A percentile compares a stretch with the other conserved stretches of the same genome.
These are phyloP conservation scores for Brachionus calyciflorus DNA, from an alignment of 1,140 invertebrate species.

Conservation along the genomic window DNA sequence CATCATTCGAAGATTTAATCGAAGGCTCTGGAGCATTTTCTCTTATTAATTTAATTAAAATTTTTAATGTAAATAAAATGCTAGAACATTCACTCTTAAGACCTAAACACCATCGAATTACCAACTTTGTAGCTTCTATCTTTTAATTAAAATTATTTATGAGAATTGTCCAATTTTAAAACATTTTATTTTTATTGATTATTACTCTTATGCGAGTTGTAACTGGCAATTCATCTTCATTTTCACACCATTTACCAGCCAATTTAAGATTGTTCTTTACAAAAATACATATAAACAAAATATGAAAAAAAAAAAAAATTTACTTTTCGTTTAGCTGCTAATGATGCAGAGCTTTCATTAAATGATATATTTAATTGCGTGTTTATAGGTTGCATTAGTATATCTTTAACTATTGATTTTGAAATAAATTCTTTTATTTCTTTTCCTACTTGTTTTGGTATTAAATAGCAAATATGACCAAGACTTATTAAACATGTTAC, in stretches of 20 bases:
- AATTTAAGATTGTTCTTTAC: conserved; percentile 32
- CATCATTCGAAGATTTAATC: conserved; percentile 55
- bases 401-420: conserved; percentile 88
- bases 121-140: conserved; percentile 85
- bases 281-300: background rate
- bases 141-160: conserved; percentile 49
- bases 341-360: background rate
- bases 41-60: conserved; percentile 81
- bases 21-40: conserved; percentile 79
- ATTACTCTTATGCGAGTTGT: conserved; percentile 83
- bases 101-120: conserved; percentile 89
- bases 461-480: conserved; percentile 83
- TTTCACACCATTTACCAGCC: conserved; percentile 74
- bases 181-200: background rate
- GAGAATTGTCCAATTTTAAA: background rate
- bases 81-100: conserved; percentile 76
- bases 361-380: conserved; percentile 36
- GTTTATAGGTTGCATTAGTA: conserved; percentile 76
- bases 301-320: background rate
- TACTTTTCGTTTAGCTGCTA: conserved; percentile 16
- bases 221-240: conserved; percentile 79
- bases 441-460: conserved; percentile 79
- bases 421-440: conserved; percentile 89
- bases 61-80: conserved; percentile 86
- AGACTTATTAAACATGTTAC: conserved; percentile 86